Evolutionary conservation across 2,113 vertebrate genomes (phyloP).

Genomic region (Calyptomena viridis): DNA sequence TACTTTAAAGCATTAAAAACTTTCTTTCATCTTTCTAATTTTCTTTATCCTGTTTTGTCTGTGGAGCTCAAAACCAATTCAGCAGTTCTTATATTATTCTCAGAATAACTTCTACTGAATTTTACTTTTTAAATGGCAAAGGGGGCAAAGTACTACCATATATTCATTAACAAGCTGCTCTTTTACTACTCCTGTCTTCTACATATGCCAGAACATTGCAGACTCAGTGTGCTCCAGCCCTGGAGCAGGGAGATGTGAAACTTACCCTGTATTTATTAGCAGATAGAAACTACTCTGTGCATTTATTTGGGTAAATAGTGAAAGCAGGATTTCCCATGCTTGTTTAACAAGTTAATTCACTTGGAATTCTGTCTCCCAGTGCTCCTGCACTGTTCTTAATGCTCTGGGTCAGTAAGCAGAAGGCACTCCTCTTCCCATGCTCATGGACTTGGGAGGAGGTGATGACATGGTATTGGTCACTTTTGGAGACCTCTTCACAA

Average conservation of each 20-base stretch:
- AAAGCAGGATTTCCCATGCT: neutral
- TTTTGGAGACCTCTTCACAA: neutral
- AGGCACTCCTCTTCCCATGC: neutral
- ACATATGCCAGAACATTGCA: neutral
- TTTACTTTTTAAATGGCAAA: neutral
- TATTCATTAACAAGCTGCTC: neutral
- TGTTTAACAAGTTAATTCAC: neutral
- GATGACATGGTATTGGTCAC: neutral
- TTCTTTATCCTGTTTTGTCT: neutral
- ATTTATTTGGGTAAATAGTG: neutral
- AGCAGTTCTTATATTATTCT: neutral
- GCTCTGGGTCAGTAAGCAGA: neutral
- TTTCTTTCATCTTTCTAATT: neutral
- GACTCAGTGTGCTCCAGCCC: neutral
- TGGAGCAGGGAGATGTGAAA: neutral
- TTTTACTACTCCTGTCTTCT: neutral
- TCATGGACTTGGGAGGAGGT: neutral
- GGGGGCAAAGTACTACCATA: neutral
- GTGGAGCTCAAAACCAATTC: neutral
- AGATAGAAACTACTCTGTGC: neutral
- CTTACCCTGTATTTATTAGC: neutral
- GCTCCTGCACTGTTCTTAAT: neutral
- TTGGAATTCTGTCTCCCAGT: neutral
- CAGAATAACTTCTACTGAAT: neutral
- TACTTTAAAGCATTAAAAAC: neutral